phyloP scores from a whole-genome alignment of 2,113 vertebrate genomes.

The Sinocyclocheilus anophthalmus region DNA sequence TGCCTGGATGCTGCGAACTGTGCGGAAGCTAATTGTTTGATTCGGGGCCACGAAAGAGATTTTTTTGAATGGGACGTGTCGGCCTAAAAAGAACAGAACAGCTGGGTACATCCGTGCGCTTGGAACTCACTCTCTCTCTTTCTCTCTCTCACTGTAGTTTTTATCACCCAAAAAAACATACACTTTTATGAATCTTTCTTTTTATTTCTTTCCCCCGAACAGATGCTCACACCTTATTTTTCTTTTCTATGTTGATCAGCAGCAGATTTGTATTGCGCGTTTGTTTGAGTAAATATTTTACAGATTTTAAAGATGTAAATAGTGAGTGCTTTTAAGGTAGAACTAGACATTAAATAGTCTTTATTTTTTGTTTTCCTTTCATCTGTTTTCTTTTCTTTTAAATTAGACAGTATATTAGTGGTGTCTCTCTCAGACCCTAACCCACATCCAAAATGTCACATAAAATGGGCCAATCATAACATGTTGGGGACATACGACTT shows the following conservation, averaged over 20 bases:
- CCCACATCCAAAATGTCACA: not conserved
- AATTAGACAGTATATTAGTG: not conserved
- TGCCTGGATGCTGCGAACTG: slow-evolving; percentile 66
- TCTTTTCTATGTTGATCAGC: not conserved
- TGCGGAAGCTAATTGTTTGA: slow-evolving; percentile 64
- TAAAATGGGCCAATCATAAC: not conserved
- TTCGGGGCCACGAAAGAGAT: slow-evolving; percentile 63
- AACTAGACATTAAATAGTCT: not conserved
- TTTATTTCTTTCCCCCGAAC: not conserved
- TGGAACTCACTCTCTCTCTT: not conserved
- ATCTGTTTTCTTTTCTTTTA: not conserved
- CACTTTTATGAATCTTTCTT: not conserved
- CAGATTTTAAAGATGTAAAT: not conserved
- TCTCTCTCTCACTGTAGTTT: slow-evolving; percentile 43
- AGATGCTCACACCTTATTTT: not conserved
- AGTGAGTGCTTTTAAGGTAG: not conserved
- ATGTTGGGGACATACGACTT: not conserved
- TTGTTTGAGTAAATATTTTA: not conserved
- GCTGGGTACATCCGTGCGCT: slow-evolving; percentile 65
- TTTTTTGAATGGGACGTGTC: slow-evolving; percentile 49
- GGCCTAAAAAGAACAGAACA: slow-evolving; percentile 50
- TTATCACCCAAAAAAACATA: not conserved
- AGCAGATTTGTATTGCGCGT: not conserved
- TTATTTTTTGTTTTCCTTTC: not conserved
- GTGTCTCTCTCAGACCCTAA: not conserved